Base-by-base conservation (phyloP, 2,797 vertebrate species). In the Chelon auratus region DNA sequence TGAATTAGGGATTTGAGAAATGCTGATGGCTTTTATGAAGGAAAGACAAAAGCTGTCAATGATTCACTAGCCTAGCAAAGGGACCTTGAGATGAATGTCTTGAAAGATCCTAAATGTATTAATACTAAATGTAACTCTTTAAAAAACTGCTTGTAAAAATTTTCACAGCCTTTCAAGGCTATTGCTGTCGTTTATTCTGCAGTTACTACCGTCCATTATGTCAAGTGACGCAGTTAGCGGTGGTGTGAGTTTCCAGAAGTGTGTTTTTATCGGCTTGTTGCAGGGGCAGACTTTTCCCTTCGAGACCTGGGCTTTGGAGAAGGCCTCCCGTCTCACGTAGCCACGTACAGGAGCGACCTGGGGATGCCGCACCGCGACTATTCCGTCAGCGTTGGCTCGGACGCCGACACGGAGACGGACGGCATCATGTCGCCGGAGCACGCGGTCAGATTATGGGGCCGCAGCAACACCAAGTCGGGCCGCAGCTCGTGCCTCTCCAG, bases 401-500 rank as follows among this genome's bases (percentile, higher is more conserved):
- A 99, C 0, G 97, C 96, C 0, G 98, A 99, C 92, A 95, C 96
- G 0, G 98, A 99, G 83, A 96, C 96, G 0, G 98, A 99, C 0
- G 95, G 96, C 11, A 93, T 97, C 75, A 89, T 97, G 93, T 99
- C 98, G 0, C 97, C 97, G 0, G 98, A 99, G 86, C 97, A 97
- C 6, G 96, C 96, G 0, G 95, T 97, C 65, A 92, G 96, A 45
- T 93, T 99, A 57, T 99, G 98, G 97, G 96, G 95, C 42, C 95
- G 97, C 54, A 86, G 86, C 85, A 97, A 95, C 92, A 95, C 96
- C 30, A 97, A 98, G 85, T 99, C 98, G 0, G 97, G 97, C 9
- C 96, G 97, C 66, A 99, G 97, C 90, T 99, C 98, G 45, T 99
- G 97, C 89, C 93, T 99, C 77, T 99, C 98, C 0, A 99, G 98